Evolutionary conservation across 2,888 invertebrate genomes (phyloP).

Genomic region (Melanotus villosus): DNA sequence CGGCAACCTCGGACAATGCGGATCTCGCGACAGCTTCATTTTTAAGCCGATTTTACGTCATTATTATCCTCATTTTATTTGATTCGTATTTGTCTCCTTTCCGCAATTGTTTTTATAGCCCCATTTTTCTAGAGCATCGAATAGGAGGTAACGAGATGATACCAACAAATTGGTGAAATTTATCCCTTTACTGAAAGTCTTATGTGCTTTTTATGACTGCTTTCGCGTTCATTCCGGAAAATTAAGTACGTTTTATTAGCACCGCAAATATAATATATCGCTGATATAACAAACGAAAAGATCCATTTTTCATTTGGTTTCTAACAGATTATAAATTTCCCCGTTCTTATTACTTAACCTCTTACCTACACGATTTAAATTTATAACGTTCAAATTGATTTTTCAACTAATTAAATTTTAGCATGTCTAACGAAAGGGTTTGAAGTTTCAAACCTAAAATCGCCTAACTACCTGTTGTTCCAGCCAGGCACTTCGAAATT

Average conservation of each 20-base stretch:
- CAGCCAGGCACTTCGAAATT: background rate
- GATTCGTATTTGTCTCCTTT: slow-evolving; percentile 34
- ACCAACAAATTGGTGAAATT: slow-evolving; percentile 25
- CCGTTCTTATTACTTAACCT: background rate
- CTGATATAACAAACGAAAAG: slow-evolving; percentile 15
- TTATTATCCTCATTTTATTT: slow-evolving; percentile 28
- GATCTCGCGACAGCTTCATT: slow-evolving; percentile 20
- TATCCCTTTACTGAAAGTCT: slow-evolving; percentile 19
- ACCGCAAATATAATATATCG: slow-evolving; percentile 20
- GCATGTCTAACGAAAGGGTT: background rate
- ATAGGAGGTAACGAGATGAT: slow-evolving; percentile 21
- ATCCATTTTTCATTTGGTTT: slow-evolving; percentile 12
- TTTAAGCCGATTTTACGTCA: slow-evolving; percentile 34
- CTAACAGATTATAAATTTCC: slow-evolving; percentile 10
- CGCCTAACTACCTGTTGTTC: background rate
- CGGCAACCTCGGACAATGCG: slow-evolving; percentile 26
- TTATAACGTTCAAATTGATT: background rate
- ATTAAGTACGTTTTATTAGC: slow-evolving; percentile 27
- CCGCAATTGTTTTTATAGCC: slow-evolving; percentile 27
- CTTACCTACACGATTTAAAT: no score
- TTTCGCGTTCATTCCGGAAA: slow-evolving; percentile 19
- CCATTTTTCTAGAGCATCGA: slow-evolving; percentile 27
- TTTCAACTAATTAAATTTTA: background rate
- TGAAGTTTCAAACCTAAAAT: background rate
- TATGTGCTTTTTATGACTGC: slow-evolving; percentile 19